phyloP scores from a whole-genome alignment of 2,113 vertebrate genomes.

The Ibidorhyncha struthersii region DNA sequence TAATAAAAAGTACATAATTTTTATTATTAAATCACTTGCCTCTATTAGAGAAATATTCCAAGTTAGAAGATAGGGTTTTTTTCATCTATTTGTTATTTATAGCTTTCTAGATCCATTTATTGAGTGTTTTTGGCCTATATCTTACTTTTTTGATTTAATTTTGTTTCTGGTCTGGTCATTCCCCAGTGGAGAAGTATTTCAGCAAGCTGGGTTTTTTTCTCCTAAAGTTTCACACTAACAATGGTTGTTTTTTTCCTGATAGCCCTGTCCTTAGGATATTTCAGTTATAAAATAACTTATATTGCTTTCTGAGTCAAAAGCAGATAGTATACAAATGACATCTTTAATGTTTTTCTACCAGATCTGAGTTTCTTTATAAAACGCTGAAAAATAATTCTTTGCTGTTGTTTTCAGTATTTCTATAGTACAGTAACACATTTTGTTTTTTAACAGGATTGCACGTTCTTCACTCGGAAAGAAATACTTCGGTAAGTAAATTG shows the following conservation, averaged over 20 bases:
- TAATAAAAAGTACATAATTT: background rate
- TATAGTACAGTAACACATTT: background rate
- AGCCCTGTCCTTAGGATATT: background rate
- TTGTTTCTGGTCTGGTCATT: background rate
- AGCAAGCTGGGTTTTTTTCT: background rate
- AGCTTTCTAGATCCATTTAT: background rate
- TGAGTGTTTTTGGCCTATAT: background rate
- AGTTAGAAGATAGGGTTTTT: background rate
- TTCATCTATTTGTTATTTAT: background rate
- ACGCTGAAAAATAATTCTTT: background rate
- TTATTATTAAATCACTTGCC: background rate
- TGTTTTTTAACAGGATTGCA: constrained; percentile 88
- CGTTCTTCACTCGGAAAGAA: constrained; percentile 97
- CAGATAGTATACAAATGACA: background rate
- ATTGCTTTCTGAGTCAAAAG: background rate
- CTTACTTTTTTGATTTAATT: background rate
- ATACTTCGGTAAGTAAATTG: constrained; percentile 90
- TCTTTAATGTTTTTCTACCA: background rate
- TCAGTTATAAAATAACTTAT: background rate
- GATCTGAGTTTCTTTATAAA: background rate
- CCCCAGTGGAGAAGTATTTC: background rate
- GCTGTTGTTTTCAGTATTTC: background rate
- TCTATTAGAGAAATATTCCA: background rate
- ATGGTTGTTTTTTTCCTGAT: background rate
- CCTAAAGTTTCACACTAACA: background rate